phyloP scores from a whole-genome alignment of 2,113 vertebrate species.

The Cairina moschata region DNA sequence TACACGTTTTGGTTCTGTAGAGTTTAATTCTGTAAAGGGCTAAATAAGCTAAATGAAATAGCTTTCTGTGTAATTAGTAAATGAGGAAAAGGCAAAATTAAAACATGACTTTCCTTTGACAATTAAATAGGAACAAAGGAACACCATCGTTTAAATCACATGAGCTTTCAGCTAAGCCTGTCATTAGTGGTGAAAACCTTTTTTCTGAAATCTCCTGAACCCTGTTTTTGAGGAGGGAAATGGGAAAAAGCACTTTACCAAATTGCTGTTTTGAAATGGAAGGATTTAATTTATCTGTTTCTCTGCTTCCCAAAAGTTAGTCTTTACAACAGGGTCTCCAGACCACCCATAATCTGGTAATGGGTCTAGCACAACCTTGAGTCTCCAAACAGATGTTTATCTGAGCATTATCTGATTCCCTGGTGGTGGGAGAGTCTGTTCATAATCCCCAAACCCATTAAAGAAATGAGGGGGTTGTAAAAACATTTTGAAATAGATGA shows the following conservation, averaged over 20 bases:
- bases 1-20: neutral
- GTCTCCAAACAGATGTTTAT: slow-evolving; percentile 13
- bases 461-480: slow-evolving; percentile 11
- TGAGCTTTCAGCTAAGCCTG: neutral
- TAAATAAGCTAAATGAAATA: neutral
- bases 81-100: slow-evolving; percentile 8
- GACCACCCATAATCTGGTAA: neutral
- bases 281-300: slow-evolving; percentile 20
- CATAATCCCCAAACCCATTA: neutral
- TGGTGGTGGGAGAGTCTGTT: neutral
- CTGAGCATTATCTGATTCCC: slow-evolving; percentile 9
- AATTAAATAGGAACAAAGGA: neutral
- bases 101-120: neutral
- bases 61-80: slow-evolving; percentile 19
- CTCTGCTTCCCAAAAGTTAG: neutral
- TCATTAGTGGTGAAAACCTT: neutral
- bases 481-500: slow-evolving; percentile 31
- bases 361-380: neutral
- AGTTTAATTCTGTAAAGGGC: neutral
- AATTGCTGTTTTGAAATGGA: neutral
- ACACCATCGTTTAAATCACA: neutral
- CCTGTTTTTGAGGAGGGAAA: neutral
- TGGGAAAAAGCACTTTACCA: neutral
- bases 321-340: neutral
- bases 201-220: neutral